phyloP scores from a whole-genome alignment of 2,113 vertebrate species.

The Thalassarche chlororhynchos region DNA sequence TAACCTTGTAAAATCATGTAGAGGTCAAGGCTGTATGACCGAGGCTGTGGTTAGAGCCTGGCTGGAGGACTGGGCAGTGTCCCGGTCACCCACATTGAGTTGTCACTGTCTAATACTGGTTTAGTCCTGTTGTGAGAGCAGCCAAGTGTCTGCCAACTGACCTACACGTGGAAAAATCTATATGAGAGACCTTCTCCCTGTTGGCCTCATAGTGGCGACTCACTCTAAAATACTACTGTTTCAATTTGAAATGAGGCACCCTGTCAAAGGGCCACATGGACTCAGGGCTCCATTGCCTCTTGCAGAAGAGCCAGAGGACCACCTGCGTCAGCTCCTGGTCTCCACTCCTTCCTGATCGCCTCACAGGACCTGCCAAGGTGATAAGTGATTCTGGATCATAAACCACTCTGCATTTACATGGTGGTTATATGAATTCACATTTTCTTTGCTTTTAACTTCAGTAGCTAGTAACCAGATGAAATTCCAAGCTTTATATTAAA shows the following conservation, averaged over 20 bases:
- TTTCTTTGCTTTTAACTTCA: background rate
- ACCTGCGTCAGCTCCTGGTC: background rate
- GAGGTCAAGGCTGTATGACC: fast-evolving
- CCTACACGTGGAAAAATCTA: background rate
- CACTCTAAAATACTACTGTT: background rate
- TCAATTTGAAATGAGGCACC: background rate
- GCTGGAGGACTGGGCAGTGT: background rate
- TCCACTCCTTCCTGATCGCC: background rate
- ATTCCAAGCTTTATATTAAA: background rate
- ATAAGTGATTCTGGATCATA: background rate
- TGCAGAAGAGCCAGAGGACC: background rate
- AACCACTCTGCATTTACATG: background rate
- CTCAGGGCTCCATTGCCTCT: background rate
- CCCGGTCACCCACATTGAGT: fast-evolving
- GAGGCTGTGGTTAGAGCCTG: background rate
- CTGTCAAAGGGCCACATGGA: background rate
- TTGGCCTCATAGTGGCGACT: background rate
- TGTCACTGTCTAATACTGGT: background rate
- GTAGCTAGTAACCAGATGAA: background rate
- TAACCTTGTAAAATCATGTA: background rate
- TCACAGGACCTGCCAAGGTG: background rate
- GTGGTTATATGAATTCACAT: background rate
- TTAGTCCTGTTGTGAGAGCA: background rate
- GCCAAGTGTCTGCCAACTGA: background rate
- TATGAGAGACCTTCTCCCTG: background rate